Base-by-base conservation (phyloP, 2,888 invertebrate genomes). In the Sesia apiformis region DNA sequence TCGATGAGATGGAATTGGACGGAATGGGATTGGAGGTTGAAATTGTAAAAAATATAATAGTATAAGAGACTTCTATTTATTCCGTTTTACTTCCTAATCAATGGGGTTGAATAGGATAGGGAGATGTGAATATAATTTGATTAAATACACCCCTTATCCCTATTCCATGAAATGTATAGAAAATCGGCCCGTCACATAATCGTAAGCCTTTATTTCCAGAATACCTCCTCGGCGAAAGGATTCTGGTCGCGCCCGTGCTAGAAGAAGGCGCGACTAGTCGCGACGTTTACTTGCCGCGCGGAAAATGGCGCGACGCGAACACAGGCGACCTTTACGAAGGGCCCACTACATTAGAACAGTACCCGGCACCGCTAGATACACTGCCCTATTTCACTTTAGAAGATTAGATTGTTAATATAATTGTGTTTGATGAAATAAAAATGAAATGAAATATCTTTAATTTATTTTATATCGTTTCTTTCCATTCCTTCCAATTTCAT, bases 231-330 rank as follows among this genome's bases (percentile, higher is more conserved):
- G 95, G 95, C 0, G 92, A 93, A 65, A 82, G 86, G 52, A 83
- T 94, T 54, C 74, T 96, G 5, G 93, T 93, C 0, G 95, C 95
- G 0, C 95, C 95, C 0, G 92, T 96, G 4, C 58, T 95, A 40
- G 83, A 85, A 52, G 81, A 93, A 69, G 92, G 91, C 0, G 92
- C 92, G 0, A 74, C 72, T 0, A 69, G 81, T 4, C 89, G 95
- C n/a, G 87, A 93, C 72, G 81, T 95, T 49, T 94, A 94, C 81
- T 82, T 94, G n/a, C 95, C 95, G 0, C 72, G 62, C 0, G 96
- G 95, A 0, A 74, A 58, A n/a, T 95, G 95, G 95, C 74, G 72
- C 6, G 93, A 93, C 70, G 87, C 85, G n/a, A 67, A 72, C 58
- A 68, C 64, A 0, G 84, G 84, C 0, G 68, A 65, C 0, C 53